A percentile compares a stretch with the other conserved stretches of the same genome.
These are phyloP conservation scores for Scaptomyza pallida DNA, from an alignment of 1,140 invertebrate genomes.

Conservation along the genomic window DNA sequence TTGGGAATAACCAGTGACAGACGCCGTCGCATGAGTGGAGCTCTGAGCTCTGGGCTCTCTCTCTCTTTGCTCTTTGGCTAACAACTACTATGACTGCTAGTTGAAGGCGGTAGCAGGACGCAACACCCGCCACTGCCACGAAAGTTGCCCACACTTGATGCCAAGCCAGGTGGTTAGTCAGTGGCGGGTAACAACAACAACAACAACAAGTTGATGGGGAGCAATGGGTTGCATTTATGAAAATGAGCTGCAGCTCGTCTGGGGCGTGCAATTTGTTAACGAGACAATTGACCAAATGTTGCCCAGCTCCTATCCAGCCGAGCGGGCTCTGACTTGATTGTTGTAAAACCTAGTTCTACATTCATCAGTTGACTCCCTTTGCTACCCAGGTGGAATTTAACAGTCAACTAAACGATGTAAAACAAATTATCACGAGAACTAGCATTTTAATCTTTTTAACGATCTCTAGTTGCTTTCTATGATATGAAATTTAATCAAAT, in stretches of 20 bases:
- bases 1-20: conserved; percentile 79
- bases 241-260: conserved; percentile 64
- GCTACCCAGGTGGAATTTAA: neutral
- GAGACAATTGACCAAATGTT: conserved; percentile 76
- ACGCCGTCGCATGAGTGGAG: conserved; percentile 60
- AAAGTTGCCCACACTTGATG: conserved; percentile 25
- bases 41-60: conserved; percentile 38
- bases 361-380: conserved; percentile 24
- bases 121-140: conserved; percentile 10
- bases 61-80: no score
- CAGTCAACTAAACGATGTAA: neutral
- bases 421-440: conserved; percentile 9
- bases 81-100: neutral
- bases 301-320: conserved; percentile 9
- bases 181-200: conserved; percentile 5
- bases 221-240: conserved; percentile 71
- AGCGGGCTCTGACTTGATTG: conserved; percentile 52
- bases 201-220: conserved; percentile 3
- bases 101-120: conserved; percentile 11
- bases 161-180: no score
- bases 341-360: conserved; percentile 2
- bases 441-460: neutral
- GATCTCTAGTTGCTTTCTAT: neutral
- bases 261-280: conserved; percentile 72
- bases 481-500: neutral